phyloP scores from a whole-genome alignment of 2,113 vertebrate species.

The Mungos mungo region DNA sequence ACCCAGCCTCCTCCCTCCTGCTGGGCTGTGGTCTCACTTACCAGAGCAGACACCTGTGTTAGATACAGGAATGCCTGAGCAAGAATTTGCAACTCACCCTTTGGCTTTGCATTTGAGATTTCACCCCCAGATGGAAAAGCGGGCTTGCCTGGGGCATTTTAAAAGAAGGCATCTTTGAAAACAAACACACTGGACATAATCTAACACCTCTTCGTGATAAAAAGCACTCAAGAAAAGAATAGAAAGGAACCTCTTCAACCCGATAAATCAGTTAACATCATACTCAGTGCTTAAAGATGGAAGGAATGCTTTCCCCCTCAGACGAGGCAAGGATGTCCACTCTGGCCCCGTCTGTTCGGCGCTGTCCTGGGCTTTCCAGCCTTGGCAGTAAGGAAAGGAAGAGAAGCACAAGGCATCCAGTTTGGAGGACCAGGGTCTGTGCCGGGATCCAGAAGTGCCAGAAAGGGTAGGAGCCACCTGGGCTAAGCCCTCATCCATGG shows the following conservation, averaged over 20 bases:
- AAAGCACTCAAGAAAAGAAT: not conserved
- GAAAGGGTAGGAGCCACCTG: not conserved
- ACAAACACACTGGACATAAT: not conserved
- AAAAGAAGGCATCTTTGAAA: not conserved
- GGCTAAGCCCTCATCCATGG: not conserved
- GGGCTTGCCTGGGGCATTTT: not conserved
- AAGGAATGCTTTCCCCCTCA: not conserved
- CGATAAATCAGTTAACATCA: not conserved
- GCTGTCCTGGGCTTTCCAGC: not conserved
- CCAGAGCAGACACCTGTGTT: not conserved
- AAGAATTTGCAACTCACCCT: not conserved
- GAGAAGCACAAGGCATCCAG: not conserved
- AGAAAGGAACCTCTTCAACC: not conserved
- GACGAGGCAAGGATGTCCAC: not conserved
- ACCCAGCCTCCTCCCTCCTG: not conserved
- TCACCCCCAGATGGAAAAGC: not conserved
- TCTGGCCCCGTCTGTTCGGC: not conserved
- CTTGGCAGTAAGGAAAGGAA: not conserved
- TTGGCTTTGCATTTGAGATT: not conserved
- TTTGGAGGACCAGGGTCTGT: not conserved
- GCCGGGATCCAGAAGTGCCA: not conserved
- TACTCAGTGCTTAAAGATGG: not conserved
- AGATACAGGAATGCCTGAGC: fast-evolving
- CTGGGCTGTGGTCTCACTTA: not conserved
- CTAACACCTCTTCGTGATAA: not conserved